Evolutionary conservation across 2,797 vertebrate genomes (phyloP).

Genomic region (Oreochromis grahami): DNA sequence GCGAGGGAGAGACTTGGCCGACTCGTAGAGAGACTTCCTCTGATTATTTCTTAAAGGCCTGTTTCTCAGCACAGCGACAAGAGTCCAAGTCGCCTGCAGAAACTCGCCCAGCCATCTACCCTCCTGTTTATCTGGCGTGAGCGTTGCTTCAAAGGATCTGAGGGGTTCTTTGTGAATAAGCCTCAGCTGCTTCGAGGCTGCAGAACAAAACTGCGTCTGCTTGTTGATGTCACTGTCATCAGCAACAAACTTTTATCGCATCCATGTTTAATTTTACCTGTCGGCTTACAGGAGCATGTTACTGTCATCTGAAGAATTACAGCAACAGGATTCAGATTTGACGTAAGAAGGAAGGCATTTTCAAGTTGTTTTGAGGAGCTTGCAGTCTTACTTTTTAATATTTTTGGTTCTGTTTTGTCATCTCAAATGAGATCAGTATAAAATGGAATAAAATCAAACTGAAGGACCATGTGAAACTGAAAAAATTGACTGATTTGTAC

Average conservation of each 20-base stretch:
- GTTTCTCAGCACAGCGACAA: constrained; percentile 18
- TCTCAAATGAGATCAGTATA: not conserved
- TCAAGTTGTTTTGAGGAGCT: not conserved
- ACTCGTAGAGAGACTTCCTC: constrained; percentile 7
- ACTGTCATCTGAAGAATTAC: not conserved
- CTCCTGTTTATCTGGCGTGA: not conserved
- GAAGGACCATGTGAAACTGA: not conserved
- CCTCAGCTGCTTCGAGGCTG: not conserved
- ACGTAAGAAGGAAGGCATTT: not conserved
- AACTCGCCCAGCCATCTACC: not conserved
- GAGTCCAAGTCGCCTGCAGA: constrained; percentile 13
- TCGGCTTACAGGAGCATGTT: not conserved
- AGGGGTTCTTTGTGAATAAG: not conserved
- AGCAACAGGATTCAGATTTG: not conserved
- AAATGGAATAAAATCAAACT: not conserved
- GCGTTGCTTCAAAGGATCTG: not conserved
- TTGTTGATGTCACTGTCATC: not conserved
- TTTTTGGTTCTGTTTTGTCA: not conserved
- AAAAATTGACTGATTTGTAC: not conserved
- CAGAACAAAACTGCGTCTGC: not conserved
- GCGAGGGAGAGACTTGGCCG: constrained; percentile 27
- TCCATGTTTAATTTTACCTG: not conserved
- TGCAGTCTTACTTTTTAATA: not conserved
- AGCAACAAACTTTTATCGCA: no score
- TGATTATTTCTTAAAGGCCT: constrained; percentile 41